These are phyloP conservation scores for Camponotus vicinus DNA, from an alignment of 1,140 invertebrate species.

Conservation along the genomic window DNA sequence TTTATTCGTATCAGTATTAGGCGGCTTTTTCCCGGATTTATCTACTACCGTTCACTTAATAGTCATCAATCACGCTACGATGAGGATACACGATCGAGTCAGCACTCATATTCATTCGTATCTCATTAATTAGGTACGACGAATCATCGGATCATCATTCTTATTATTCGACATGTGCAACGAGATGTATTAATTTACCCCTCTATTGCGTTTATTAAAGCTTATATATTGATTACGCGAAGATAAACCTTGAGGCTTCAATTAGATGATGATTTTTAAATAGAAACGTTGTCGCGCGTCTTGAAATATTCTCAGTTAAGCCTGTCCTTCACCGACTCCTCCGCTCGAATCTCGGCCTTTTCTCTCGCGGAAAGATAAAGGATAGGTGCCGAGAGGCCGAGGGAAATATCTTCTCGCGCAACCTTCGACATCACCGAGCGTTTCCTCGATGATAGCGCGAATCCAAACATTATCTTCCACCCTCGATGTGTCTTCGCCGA, in stretches of 20 bases:
- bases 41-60: slow-evolving; percentile 25
- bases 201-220: not conserved
- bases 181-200: not conserved
- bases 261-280: slow-evolving; percentile 22
- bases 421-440: slow-evolving; percentile 36
- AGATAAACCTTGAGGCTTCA: not conserved
- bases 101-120: not conserved
- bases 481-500: slow-evolving; percentile 10
- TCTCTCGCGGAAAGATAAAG: slow-evolving; percentile 29
- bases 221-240: not conserved
- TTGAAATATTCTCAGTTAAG: not conserved
- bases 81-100: not conserved
- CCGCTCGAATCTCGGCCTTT: not conserved
- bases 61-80: not conserved
- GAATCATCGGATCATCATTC: slow-evolving; percentile 14
- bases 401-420: slow-evolving; percentile 19
- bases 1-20: not conserved
- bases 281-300: not conserved
- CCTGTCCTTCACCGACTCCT: not conserved
- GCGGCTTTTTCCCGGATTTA: not conserved
- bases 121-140: slow-evolving; percentile 29
- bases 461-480: slow-evolving; percentile 34
- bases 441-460: slow-evolving; percentile 41
- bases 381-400: not conserved
- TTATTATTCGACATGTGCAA: not conserved